Conservation (phyloP, 2,113 vertebrate genomes). For the Oncorhynchus keta region DNA sequence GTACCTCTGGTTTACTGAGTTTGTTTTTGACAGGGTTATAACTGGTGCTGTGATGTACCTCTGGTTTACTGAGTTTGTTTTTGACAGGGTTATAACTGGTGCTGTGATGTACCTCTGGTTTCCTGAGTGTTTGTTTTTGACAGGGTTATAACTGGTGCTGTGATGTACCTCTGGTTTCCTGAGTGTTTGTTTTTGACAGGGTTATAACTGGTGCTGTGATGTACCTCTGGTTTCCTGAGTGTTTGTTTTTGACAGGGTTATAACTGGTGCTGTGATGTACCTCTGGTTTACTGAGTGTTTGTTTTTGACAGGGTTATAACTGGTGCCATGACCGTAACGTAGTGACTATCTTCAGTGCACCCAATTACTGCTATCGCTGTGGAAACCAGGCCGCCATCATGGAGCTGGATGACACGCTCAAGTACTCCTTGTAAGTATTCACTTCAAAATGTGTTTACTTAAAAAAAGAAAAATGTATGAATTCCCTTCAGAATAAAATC, state of each 20-base stretch:
- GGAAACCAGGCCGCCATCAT: conserved; percentile 83
- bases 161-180: no score
- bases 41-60: conserved; percentile 72
- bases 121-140: conserved; percentile 17
- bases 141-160: conserved; percentile 78
- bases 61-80: not conserved
- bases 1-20: no score
- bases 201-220: conserved; percentile 78
- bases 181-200: conserved; percentile 49
- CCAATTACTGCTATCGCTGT: conserved; percentile 78
- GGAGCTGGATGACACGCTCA: conserved; percentile 98
- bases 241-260: conserved; percentile 64
- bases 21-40: conserved; percentile 67
- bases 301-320: conserved; percentile 70
- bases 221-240: no score
- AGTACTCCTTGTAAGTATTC: conserved; percentile 96
- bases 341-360: conserved; percentile 78
- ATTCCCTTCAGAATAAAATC: not conserved
- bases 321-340: conserved; percentile 79
- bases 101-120: conserved; percentile 55
- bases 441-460: not conserved
- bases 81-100: conserved; percentile 76
- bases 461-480: no score
- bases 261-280: conserved; percentile 73
- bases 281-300: not conserved